phyloP scores from a whole-genome alignment of 2,888 invertebrate genomes.

The Trachelus troglodyta region DNA sequence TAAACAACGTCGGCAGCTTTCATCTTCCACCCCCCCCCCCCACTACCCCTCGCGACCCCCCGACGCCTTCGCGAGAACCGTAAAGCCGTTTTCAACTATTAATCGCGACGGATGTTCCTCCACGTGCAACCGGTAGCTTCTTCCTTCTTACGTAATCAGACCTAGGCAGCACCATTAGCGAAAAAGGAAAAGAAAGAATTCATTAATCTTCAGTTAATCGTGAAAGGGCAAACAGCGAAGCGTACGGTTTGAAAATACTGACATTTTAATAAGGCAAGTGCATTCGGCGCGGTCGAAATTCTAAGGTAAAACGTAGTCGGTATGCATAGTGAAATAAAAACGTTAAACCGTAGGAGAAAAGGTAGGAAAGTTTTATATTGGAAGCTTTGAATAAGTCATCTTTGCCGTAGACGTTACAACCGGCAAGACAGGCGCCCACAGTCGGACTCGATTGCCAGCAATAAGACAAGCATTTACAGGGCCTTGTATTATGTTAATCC shows the following conservation, averaged over 20 bases:
- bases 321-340: not conserved
- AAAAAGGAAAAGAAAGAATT: not conserved
- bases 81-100: not conserved
- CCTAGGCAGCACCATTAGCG: not conserved
- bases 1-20: conserved; percentile 1
- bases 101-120: not conserved
- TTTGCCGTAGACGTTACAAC: conserved; percentile 28
- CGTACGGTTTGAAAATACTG: conserved; percentile 29
- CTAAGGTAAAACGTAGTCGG: not conserved
- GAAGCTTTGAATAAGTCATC: conserved; percentile 27
- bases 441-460: conserved; percentile 24
- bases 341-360: not conserved
- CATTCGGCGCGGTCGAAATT: conserved; percentile 18
- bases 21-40: not conserved
- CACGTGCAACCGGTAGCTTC: not conserved
- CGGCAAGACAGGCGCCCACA: not conserved
- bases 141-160: not conserved
- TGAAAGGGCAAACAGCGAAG: not conserved
- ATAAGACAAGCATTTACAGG: conserved; percentile 30
- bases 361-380: not conserved
- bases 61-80: not conserved
- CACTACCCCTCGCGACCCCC: not conserved
- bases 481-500: conserved; percentile 35
- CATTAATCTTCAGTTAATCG: not conserved
- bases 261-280: conserved; percentile 31